phyloP scores from a whole-genome alignment of 2,888 invertebrate species.

The Hirudinaria manillensis region DNA sequence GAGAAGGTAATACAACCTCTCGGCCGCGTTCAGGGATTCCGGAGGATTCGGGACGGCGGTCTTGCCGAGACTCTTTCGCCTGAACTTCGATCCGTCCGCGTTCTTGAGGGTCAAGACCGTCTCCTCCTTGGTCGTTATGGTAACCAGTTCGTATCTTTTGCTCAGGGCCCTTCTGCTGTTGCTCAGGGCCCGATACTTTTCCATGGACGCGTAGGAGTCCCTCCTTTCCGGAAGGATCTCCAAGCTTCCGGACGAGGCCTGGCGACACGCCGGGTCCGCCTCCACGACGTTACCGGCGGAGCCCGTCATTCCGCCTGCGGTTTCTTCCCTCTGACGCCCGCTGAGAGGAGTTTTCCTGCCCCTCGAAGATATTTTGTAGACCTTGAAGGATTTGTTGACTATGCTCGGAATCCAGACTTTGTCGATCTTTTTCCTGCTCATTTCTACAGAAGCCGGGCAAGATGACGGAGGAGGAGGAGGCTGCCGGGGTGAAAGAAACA shows the following conservation, averaged over 20 bases:
- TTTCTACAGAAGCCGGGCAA: background rate
- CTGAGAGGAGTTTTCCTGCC: background rate
- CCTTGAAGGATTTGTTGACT: background rate
- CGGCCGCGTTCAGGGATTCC: background rate
- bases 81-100: background rate
- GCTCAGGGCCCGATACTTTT: background rate
- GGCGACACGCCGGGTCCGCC: too few species aligned
- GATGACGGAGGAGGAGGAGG: background rate
- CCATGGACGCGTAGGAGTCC: background rate
- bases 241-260: background rate
- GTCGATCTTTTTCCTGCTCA: background rate
- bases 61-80: background rate
- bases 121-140: background rate
- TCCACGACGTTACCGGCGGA: background rate
- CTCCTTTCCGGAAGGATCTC: background rate
- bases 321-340: too few species aligned
- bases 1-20: constrained; percentile 19
- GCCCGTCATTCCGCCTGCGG: background rate
- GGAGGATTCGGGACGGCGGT: background rate
- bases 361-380: background rate
- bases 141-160: constrained; percentile 1
- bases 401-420: background rate
- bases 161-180: background rate
- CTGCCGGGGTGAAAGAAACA: too few species aligned
- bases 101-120: constrained; percentile 1